Base-by-base conservation (phyloP, 2,888 invertebrate genomes). In the Xestia xanthographa region DNA sequence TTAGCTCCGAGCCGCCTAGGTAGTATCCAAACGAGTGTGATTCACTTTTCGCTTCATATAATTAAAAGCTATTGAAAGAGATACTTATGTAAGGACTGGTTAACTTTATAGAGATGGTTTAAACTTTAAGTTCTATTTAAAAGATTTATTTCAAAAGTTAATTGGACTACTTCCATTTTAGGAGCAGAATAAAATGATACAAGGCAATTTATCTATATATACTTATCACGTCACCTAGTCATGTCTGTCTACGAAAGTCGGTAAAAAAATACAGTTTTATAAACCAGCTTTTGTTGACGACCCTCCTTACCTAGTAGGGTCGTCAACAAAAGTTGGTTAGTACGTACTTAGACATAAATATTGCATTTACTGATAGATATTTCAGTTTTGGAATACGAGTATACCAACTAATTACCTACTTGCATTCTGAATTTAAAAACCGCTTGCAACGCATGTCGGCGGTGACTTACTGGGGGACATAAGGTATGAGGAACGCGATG, bases 401-500 rank as follows among this genome's bases (percentile, higher is more conserved):
- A n/a, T 76, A 50, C 1, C 58, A 50, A 79, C 58, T 17, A 50
- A 56, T 56, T 77, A 29, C 8, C 1, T 8, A 38, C 8, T 50
- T 69, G 50, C 26, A 79, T 58, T 77, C 62, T 58, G 69, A 69
- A 67, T 69, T 38, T 0, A 43, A 83, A 84, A 71, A 80, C 50
- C n/a, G 14, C 48, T 72, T 43, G 48, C 41, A 56, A 66, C 43
- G 41, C 56, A 45, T 66, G 45, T 68, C 67, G 58, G 71, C 69
- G 67, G 83, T 86, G 79, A 84, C 83, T 82, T 85, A 84, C 81
- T 69, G 34, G 5, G 34, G 4, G 34, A 34, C 34, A 34, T 34
- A 87, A 87, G 84, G 81, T 83, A 84, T 83, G 86, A 84, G 84
- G 82, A 87, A 85, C 84, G 84, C 82, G 80, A 79, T 81, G 88